Conservation (phyloP, 2,113 vertebrate genomes). For the Forbesichthys papilliferus region DNA sequence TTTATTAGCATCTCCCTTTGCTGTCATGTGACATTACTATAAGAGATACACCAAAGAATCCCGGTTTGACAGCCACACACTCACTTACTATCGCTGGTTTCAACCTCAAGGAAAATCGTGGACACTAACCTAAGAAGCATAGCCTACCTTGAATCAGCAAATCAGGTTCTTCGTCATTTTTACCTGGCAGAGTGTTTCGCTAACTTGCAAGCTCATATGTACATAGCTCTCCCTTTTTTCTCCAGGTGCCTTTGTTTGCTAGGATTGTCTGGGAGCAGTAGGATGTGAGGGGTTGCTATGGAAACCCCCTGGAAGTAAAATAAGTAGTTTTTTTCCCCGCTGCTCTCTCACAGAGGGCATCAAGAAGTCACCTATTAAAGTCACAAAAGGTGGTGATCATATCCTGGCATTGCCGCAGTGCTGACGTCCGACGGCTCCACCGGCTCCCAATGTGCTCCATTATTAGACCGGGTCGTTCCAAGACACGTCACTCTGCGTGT, state of each 20-base stretch:
- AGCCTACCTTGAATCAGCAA: no score
- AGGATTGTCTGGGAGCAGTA: slow-evolving; percentile 51
- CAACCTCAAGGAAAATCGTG: no score
- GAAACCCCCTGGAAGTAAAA: slow-evolving; percentile 79
- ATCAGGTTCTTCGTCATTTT: no score
- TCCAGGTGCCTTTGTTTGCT: slow-evolving; percentile 62
- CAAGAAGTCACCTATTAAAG: slow-evolving; percentile 57
- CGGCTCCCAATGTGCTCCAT: not conserved
- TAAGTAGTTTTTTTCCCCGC: slow-evolving; percentile 47
- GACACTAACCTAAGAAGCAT: no score
- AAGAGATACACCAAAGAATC: no score
- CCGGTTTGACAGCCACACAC: no score
- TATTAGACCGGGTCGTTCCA: not conserved
- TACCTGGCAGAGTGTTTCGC: no score
- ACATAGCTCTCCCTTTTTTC: slow-evolving; percentile 15
- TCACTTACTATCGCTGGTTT: no score
- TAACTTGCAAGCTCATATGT: not conserved
- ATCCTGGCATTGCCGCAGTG: slow-evolving; percentile 9
- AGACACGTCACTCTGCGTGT: not conserved
- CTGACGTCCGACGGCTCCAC: slow-evolving; percentile 22
- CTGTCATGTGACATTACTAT: no score
- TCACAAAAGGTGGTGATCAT: slow-evolving; percentile 36
- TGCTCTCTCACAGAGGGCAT: slow-evolving; percentile 37
- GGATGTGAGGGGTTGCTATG: slow-evolving; percentile 71
- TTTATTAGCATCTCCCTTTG: no score